Percentiles rank a stretch among this genome's conserved stretches.
These are phyloP conservation scores for Autographa gamma DNA, from an alignment of 2,888 invertebrate species.

Conservation along the genomic window DNA sequence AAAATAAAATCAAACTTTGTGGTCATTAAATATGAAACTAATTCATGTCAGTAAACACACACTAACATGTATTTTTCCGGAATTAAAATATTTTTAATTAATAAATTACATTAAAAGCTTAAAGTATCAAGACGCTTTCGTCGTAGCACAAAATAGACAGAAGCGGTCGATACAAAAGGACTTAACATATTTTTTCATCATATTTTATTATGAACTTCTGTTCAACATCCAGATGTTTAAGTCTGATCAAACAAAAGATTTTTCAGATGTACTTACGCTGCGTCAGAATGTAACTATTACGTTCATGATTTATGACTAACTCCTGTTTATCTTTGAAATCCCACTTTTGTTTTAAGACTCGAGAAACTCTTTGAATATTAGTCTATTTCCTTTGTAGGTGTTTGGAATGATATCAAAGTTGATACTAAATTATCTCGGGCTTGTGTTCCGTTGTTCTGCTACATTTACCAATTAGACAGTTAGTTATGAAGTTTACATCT, in stretches of 20 bases:
- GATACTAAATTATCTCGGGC: constrained; percentile 45
- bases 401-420: constrained; percentile 57
- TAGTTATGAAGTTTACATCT: constrained; percentile 60
- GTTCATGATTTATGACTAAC: constrained; percentile 81
- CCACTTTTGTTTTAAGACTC: constrained; percentile 74
- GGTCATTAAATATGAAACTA: too few species aligned
- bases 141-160: constrained; percentile 71
- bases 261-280: constrained; percentile 82
- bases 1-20: constrained; percentile 8
- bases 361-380: constrained; percentile 60
- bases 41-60: too few species aligned
- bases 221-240: constrained; percentile 87
- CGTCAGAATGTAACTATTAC: constrained; percentile 83
- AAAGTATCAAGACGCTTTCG: constrained; percentile 77
- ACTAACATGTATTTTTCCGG: not conserved
- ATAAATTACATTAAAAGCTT: not conserved
- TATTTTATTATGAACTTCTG: constrained; percentile 89
- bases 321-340: constrained; percentile 81
- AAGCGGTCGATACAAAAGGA: constrained; percentile 87
- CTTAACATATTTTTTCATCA: constrained; percentile 88
- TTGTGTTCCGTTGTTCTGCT: constrained; percentile 56
- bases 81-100: not conserved
- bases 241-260: constrained; percentile 88
- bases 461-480: constrained; percentile 52
- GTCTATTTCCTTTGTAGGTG: constrained; percentile 57